phyloP scores from a whole-genome alignment of 2,888 invertebrate genomes.

The Cryptocheilus praepositus region DNA sequence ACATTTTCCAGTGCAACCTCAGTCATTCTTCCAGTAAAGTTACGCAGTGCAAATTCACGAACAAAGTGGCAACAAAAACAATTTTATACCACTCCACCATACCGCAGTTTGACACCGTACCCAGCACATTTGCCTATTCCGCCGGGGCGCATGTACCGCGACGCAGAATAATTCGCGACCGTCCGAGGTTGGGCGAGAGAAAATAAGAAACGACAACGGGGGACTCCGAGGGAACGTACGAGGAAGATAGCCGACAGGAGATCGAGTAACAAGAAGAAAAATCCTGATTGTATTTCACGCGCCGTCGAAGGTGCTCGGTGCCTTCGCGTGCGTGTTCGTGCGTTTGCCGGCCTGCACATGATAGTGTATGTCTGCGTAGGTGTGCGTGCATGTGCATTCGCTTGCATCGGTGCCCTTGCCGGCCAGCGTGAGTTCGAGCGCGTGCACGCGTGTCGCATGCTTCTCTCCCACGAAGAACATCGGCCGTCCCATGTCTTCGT shows the following conservation, averaged over 20 bases:
- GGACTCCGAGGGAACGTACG: no score
- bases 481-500: slow-evolving; percentile 17
- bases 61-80: no score
- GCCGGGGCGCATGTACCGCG: slow-evolving; percentile 10
- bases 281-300: slow-evolving; percentile 27
- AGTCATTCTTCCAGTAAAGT: no score
- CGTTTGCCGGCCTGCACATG: not conserved
- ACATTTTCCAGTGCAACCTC: no score
- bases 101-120: no score
- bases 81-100: no score
- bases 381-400: not conserved
- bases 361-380: not conserved
- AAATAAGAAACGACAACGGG: no score
- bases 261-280: slow-evolving; percentile 21
- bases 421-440: not conserved
- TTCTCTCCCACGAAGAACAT: slow-evolving; percentile 29
- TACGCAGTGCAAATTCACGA: no score
- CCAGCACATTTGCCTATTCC: not conserved
- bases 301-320: slow-evolving; percentile 16
- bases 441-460: slow-evolving; percentile 19
- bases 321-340: not conserved
- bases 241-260: slow-evolving; percentile 15
- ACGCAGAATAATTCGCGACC: not conserved
- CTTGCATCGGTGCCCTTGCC: slow-evolving; percentile 1
- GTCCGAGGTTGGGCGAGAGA: slow-evolving; percentile 3